A percentile compares a stretch with the other conserved stretches of the same genome.
These are phyloP conservation scores for Antrozous pallidus DNA, from an alignment of 2,797 vertebrate genomes.

Conservation along the genomic window DNA sequence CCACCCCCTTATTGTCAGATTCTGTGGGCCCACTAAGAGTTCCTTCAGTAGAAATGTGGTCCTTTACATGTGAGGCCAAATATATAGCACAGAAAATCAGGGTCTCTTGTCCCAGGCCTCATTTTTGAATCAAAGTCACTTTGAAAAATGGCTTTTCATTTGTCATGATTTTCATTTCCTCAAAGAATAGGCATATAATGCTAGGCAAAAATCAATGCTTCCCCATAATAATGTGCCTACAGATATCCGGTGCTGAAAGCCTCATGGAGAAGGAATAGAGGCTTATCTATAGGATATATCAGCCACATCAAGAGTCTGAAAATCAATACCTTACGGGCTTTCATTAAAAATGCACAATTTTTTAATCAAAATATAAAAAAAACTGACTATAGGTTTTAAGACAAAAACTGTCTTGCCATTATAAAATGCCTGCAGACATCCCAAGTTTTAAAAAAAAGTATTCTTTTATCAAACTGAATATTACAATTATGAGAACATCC, in stretches of 20 bases:
- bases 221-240: constrained; percentile 21
- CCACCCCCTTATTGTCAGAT: not conserved
- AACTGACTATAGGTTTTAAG: constrained; percentile 24
- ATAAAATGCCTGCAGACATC: not conserved
- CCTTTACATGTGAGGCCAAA: not conserved
- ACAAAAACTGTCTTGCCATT: not conserved
- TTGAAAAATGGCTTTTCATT: constrained; percentile 68
- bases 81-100: not conserved
- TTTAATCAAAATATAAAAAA: constrained; percentile 42
- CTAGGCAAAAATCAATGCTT: constrained; percentile 59
- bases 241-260: constrained; percentile 17
- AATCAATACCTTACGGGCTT: not conserved
- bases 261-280: not conserved
- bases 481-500: not conserved
- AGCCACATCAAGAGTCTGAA: not conserved
- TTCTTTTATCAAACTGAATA: not conserved
- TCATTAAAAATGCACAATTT: constrained; percentile 31
- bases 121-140: constrained; percentile 57
- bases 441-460: not conserved
- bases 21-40: not conserved
- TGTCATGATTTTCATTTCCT: constrained; percentile 71
- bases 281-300: constrained; percentile 31
- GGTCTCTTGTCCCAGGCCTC: not conserved
- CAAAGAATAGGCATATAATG: constrained; percentile 56
- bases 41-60: not conserved